These are phyloP conservation scores for Malacoctenus gilli DNA, from an alignment of 2,797 vertebrate genomes.

Conservation along the genomic window DNA sequence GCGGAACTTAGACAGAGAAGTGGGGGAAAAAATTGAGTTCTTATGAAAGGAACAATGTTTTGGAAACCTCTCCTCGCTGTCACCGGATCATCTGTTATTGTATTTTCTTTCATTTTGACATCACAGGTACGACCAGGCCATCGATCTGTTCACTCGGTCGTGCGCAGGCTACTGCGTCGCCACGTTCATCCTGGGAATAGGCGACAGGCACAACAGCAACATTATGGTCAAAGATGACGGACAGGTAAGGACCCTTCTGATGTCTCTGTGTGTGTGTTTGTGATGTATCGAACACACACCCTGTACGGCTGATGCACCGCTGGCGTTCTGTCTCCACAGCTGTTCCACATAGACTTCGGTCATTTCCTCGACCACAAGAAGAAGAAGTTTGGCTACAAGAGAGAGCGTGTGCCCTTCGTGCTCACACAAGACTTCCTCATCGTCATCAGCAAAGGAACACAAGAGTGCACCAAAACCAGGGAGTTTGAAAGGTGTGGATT, in stretches of 20 bases:
- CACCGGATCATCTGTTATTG: not conserved
- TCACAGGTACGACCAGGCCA: constrained; percentile 84
- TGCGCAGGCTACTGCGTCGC: constrained; percentile 89
- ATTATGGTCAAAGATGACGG: constrained; percentile 90
- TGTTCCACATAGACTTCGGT: constrained; percentile 89
- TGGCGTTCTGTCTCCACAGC: constrained; percentile 60
- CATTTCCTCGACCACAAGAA: constrained; percentile 91
- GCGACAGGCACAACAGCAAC: constrained; percentile 88
- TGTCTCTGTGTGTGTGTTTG: too few relatives aligned
- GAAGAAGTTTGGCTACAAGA: constrained; percentile 90
- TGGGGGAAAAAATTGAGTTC: too few relatives aligned
- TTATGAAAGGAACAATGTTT: not conserved
- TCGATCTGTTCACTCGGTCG: constrained; percentile 86
- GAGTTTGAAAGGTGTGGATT: constrained; percentile 84
- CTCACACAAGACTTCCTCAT: constrained; percentile 88
- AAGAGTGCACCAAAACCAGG: constrained; percentile 87
- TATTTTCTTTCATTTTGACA: not conserved
- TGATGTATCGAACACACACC: too few relatives aligned
- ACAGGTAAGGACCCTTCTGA: constrained; percentile 72
- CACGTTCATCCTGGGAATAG: constrained; percentile 88
- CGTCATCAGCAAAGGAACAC: constrained; percentile 88
- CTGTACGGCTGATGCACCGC: too few relatives aligned
- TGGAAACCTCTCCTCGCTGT: not conserved
- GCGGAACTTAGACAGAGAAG: too few relatives aligned
- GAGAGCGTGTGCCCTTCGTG: constrained; percentile 87